Percentiles rank a stretch among this genome's conserved stretches.
These are phyloP conservation scores for Antechinus stuartii DNA, from an alignment of 2,113 vertebrate species.

Conservation along the genomic window DNA sequence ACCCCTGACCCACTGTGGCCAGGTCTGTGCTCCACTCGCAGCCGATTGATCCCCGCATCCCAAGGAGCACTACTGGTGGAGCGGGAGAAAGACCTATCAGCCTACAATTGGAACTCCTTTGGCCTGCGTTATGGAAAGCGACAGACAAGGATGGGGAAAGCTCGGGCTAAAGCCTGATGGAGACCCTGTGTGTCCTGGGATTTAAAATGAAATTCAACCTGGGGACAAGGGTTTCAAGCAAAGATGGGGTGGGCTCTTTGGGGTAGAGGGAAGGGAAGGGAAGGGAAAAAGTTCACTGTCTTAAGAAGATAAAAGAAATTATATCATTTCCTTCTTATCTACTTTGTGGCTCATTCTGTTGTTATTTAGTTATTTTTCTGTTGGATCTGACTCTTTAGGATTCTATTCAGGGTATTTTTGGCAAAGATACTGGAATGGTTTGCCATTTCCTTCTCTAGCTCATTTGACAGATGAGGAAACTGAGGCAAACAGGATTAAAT, in stretches of 20 bases:
- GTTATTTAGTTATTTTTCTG: background rate
- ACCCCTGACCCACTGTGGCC: constrained; percentile 40
- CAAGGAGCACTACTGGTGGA: constrained; percentile 68
- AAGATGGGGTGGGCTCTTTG: background rate
- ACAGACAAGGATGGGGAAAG: background rate
- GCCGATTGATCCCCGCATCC: constrained; percentile 53
- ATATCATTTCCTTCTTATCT: background rate
- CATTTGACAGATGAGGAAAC: background rate
- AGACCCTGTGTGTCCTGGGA: background rate
- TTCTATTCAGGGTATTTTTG: too few relatives aligned
- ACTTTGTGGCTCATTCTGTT: background rate
- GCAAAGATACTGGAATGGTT: background rate
- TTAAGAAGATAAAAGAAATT: constrained; percentile 54
- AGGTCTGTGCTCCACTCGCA: constrained; percentile 18
- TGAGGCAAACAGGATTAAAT: background rate
- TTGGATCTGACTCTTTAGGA: background rate
- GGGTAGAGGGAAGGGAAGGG: too few relatives aligned
- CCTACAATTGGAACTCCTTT: constrained; percentile 88
- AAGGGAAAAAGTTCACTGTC: too few relatives aligned
- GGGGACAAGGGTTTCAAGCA: fast-evolving
- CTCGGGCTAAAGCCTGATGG: constrained; percentile 11
- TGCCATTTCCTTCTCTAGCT: background rate
- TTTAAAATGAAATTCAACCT: background rate
- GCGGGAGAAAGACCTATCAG: constrained; percentile 77
- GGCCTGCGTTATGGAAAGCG: constrained; percentile 86